Percentiles rank a stretch among this genome's conserved stretches.
Evolutionary conservation across 2,888 invertebrate species (phyloP).

Genomic region (Chrysotoxum bicinctum): DNA sequence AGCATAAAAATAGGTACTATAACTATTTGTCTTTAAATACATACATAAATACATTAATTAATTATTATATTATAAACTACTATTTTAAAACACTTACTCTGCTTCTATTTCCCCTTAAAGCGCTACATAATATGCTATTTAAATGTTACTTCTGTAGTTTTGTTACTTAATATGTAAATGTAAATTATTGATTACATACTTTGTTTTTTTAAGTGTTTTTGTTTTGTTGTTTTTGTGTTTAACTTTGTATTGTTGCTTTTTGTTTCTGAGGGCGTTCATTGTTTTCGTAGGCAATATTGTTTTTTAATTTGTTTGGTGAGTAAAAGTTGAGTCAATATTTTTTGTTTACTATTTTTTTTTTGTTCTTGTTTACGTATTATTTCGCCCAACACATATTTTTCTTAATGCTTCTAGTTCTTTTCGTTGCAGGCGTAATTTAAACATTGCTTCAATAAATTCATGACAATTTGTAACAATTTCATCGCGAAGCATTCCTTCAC

Average conservation of each 20-base stretch:
- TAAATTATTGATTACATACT: slow-evolving; percentile 24
- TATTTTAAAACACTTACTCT: not conserved
- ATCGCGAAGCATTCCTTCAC: slow-evolving; percentile 88
- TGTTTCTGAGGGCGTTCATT: slow-evolving; percentile 13
- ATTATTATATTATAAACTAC: not conserved
- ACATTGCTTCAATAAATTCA: slow-evolving; percentile 93
- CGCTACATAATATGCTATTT: slow-evolving; percentile 2
- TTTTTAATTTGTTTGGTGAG: slow-evolving; percentile 18
- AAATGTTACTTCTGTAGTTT: slow-evolving; percentile 1
- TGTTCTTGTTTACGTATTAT: slow-evolving; percentile 75
- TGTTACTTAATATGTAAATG: not conserved
- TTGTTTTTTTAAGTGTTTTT: not conserved
- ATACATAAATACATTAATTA: not conserved
- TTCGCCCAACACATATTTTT: slow-evolving; percentile 77
- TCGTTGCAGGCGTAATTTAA: slow-evolving; percentile 87
- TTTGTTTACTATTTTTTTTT: not conserved
- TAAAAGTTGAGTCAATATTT: slow-evolving; percentile 28
- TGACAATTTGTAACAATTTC: slow-evolving; percentile 92
- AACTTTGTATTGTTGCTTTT: not conserved
- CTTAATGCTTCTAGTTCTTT: slow-evolving; percentile 79
- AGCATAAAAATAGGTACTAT: not conserved
- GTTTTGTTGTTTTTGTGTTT: not conserved
- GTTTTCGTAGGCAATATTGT: slow-evolving; percentile 1
- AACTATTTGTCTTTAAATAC: not conserved
- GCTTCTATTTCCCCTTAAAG: not conserved